These are phyloP conservation scores for Intellagama lesueurii DNA, from an alignment of 2,797 vertebrate species.

Conservation along the genomic window DNA sequence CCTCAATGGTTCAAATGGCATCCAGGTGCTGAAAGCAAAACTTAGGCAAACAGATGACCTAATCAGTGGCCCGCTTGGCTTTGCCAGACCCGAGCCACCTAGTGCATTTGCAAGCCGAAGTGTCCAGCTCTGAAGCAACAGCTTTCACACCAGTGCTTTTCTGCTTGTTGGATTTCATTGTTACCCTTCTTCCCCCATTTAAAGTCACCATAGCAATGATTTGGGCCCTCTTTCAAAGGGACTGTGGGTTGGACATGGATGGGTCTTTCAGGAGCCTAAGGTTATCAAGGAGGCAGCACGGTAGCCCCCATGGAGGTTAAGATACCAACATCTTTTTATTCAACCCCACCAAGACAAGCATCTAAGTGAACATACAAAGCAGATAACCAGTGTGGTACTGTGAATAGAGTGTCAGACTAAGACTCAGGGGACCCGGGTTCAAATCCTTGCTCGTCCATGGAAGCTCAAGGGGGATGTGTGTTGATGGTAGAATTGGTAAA, in stretches of 20 bases:
- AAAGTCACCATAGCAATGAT: neutral
- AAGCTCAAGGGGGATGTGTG: neutral
- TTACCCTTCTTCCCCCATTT: too few species aligned
- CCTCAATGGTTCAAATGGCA: constrained; percentile 21
- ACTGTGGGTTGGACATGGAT: neutral
- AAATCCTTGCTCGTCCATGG: neutral
- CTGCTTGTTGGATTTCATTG: neutral
- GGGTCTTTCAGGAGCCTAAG: constrained; percentile 6
- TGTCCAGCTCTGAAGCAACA: neutral
- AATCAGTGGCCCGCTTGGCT: constrained; percentile 22
- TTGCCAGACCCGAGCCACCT: neutral
- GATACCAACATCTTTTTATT: neutral
- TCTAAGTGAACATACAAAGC: too few species aligned
- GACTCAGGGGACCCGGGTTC: neutral
- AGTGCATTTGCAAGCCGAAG: neutral
- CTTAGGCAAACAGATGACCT: constrained; percentile 50
- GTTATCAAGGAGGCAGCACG: neutral
- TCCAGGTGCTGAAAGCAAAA: constrained; percentile 43
- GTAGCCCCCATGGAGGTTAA: too few species aligned
- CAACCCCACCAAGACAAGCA: neutral
- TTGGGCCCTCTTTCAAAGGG: neutral
- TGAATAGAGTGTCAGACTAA: neutral
- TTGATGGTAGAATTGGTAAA: too few species aligned
- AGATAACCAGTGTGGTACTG: neutral
- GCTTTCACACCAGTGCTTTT: neutral